These are phyloP conservation scores for Asarcornis scutulata DNA, from an alignment of 2,113 vertebrate species.

Conservation along the genomic window DNA sequence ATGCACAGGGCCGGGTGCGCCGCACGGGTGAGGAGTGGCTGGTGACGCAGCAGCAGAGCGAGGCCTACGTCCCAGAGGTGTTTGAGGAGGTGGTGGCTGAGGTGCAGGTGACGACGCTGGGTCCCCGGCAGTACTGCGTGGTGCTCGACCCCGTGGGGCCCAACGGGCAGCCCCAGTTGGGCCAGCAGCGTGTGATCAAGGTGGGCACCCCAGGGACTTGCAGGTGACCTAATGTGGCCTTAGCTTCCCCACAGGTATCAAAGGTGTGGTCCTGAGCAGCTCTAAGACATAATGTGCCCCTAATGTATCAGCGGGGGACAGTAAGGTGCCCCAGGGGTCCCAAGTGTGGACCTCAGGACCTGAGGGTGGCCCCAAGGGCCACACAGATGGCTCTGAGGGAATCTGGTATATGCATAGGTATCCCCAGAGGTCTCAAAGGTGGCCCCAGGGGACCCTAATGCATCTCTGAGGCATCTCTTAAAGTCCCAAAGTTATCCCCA, in stretches of 20 bases:
- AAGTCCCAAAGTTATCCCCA: background rate
- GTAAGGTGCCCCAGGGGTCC: background rate
- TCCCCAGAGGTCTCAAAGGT: background rate
- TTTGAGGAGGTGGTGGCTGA: slow-evolving; percentile 86
- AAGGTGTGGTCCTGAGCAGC: background rate
- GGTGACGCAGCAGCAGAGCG: slow-evolving; percentile 83
- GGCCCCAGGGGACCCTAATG: background rate
- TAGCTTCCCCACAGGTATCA: background rate
- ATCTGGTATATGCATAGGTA: background rate
- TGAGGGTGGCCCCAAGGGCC: too few species aligned
- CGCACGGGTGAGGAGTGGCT: slow-evolving; percentile 92
- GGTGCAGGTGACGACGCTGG: slow-evolving; percentile 86
- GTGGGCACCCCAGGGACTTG: slow-evolving; percentile 46
- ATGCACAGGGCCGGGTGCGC: slow-evolving; percentile 70
- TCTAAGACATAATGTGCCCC: background rate
- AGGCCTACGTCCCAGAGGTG: slow-evolving; percentile 89
- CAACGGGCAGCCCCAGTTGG: slow-evolving; percentile 88
- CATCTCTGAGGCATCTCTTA: background rate
- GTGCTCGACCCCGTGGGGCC: slow-evolving; percentile 84
- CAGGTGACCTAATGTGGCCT: background rate
- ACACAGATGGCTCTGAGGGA: background rate
- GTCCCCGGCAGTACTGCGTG: slow-evolving; percentile 86
- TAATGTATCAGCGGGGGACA: background rate
- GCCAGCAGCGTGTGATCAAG: slow-evolving; percentile 89
- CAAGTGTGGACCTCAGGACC: background rate